Evolutionary conservation across 2,797 vertebrate genomes (phyloP), one percentile per base, ranked within the genome.

Genomic region (Ptychobarbus kaznakovi): DNA sequence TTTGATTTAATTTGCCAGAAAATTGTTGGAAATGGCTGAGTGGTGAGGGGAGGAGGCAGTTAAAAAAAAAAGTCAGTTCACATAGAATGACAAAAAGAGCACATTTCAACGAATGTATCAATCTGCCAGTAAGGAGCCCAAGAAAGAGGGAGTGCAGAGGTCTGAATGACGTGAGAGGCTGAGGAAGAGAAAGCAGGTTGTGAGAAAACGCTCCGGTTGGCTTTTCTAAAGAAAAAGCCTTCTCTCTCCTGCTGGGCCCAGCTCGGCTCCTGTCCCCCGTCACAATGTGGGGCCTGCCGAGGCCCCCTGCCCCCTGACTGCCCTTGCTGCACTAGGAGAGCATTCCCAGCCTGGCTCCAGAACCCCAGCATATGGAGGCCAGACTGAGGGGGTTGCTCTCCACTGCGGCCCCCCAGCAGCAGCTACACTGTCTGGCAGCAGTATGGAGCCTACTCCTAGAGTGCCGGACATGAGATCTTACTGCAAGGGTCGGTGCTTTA

Each of bases 151-250:
- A 85, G 82, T 12, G 85, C 66, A 86, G 44, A 72, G 86, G 84
- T 76, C 84, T 88, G 86, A 87, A 87, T 86, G 85, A 88, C 61
- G 81, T 61, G 87, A 85, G 86, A 89, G 87, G 87, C 82, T 82
- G 87, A 85, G 66, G 89, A 84, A 87, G 85, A 49, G 56, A 89
- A 82, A 93, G 89, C 78, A 69, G 93, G 91, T 90, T 95, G 93
- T 95, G 95, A 95, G 95, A 96, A 95, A 94, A 87, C 89, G 85
- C 94, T 94, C 93, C 89, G 92, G 92, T 94, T 93, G 93, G 93
- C 92, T 91, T 88, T 89, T 93, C 93, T 94, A 94, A 95, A 94
- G 93, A 95, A 94, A 93, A 93, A 90, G 91, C 91, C 91, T 93
- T 92, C 90, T 89, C 92, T 92, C 93, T 94, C 95, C 93, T 93